Evolutionary conservation across 2,113 vertebrate genomes (phyloP), one percentile per base, ranked within the genome.

Genomic region (Sceloporus tristichus): DNA sequence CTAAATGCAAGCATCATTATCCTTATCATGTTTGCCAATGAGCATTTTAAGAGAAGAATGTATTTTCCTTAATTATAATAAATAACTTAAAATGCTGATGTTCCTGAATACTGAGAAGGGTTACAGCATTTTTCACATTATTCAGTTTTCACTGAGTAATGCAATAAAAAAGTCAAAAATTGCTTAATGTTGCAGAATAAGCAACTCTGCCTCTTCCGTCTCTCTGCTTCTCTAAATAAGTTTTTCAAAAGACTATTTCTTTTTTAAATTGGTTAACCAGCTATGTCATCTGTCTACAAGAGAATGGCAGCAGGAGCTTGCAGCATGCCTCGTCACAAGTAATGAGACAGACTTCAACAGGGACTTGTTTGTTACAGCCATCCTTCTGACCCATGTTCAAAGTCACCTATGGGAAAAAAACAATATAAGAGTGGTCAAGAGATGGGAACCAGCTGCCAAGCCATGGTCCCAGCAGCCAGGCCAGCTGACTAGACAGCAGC

Each of bases 401-500:
- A 97, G 97, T 97, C 96, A 96, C 88, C 96, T 93, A 95, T 89
- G 95, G 90, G 93, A 5, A 91, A 82, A 91, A 83, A 88, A 1
- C 85, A 88, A 93, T 90, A 92, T 79, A 94, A 93, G 91, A 94
- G 92, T 92, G 96, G 98, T 96, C 96, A 97, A 96, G 97, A 96
- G 97, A 97, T 97, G 97, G 95, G 94, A 96, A 98, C 97, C 98
- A 99, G 98, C 98, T 98, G 98, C 98, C 97, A 94, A 94, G 95
- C 94, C 95, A 96, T 88, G 79, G 95, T 98, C 97, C 95, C 97
- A 98, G 97, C 97, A 98, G 97, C 96, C 94, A 89, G 94, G 94
- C 97, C 98, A 98, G 98, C 98, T 98, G 98, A 99, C 97, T 96
- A 98, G 97, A 97, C 95, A 98, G 97, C 97, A 97, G 95, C 96